Conservation (phyloP, 2,113 vertebrate species). For the Atlantisia rogersi region DNA sequence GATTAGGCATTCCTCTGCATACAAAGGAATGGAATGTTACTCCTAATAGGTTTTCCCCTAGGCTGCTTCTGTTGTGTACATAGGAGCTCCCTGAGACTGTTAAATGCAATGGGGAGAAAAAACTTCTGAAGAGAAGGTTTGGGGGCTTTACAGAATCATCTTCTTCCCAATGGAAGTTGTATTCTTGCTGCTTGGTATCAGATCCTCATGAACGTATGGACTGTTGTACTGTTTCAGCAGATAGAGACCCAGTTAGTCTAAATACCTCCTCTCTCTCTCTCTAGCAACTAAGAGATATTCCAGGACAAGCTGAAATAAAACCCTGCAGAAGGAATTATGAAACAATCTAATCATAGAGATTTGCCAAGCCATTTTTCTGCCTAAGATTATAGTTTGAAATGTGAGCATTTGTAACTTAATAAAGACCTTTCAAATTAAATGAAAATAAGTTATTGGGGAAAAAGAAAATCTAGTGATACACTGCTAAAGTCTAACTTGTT, state of each 20-base stretch:
- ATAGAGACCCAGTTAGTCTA: not conserved
- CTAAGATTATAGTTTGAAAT: not conserved
- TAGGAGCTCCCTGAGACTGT: not conserved
- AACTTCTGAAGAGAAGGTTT: not conserved
- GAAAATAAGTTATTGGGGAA: not conserved
- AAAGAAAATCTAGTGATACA: not conserved
- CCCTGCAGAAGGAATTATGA: not conserved
- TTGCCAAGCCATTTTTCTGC: not conserved
- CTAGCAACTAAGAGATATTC: not conserved
- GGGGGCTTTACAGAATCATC: not conserved
- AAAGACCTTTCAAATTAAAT: not conserved
- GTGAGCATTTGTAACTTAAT: not conserved
- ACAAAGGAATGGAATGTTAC: not conserved
- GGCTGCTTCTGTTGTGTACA: not conserved
- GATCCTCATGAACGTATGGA: not conserved
- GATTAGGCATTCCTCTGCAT: not conserved
- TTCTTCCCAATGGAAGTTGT: not conserved
- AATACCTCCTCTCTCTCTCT: not conserved
- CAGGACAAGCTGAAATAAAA: not conserved
- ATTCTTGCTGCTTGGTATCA: not conserved
- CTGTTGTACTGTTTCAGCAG: not conserved
- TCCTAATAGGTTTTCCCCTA: not conserved
- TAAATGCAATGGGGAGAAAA: fast-evolving
- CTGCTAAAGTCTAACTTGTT: not conserved
- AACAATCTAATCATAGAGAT: not conserved